Conservation (phyloP, 2,113 vertebrate species). For the Myodes glareolus region DNA sequence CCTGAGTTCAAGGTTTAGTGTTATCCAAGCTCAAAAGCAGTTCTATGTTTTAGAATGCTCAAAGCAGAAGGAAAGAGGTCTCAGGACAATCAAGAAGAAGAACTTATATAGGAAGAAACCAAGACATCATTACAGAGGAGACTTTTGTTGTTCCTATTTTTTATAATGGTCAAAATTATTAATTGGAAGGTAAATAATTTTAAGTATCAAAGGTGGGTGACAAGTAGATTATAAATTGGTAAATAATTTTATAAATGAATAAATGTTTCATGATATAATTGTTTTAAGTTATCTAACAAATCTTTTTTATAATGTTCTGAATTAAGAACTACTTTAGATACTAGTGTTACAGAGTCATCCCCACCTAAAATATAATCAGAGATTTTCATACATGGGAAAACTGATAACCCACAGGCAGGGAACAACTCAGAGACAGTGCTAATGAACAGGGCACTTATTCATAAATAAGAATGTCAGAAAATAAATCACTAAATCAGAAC, state of each 20-base stretch:
- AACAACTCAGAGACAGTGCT: neutral
- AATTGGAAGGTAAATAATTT: neutral
- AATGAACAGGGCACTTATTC: neutral
- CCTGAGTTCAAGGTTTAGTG: neutral
- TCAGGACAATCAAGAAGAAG: neutral
- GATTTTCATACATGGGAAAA: neutral
- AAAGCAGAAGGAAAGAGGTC: neutral
- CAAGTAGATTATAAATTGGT: too few relatives aligned
- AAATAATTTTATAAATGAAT: neutral
- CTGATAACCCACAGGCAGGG: neutral
- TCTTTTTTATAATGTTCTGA: constrained; percentile 2
- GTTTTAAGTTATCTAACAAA: neutral
- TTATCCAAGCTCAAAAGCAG: neutral
- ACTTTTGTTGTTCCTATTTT: neutral
- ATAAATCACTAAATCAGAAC: neutral
- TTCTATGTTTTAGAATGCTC: neutral
- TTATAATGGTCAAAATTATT: neutral
- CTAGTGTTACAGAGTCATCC: neutral
- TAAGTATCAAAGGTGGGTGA: neutral
- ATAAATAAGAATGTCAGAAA: neutral
- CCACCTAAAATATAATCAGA: neutral
- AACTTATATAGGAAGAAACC: neutral
- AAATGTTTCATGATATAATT: neutral
- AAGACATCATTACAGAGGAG: neutral
- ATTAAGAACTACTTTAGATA: neutral